Percentiles rank a stretch among this genome's conserved stretches.
Evolutionary conservation across 2,113 vertebrate genomes (phyloP).

Genomic region (Lasiurus borealis): DNA sequence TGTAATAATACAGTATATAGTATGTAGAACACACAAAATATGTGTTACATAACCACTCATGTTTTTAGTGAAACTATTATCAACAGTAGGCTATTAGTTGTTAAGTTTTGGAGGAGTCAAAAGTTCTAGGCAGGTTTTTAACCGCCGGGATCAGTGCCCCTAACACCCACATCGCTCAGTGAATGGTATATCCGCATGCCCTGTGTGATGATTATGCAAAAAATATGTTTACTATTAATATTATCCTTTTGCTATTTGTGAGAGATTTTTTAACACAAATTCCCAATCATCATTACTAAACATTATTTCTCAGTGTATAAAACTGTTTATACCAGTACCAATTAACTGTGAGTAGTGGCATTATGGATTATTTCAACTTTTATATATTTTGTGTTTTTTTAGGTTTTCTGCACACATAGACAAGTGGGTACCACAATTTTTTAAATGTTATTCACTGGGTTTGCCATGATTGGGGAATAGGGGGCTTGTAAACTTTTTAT

Average conservation of each 20-base stretch:
- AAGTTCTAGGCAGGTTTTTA: background rate
- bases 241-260: background rate
- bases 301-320: constrained; percentile 16
- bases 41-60: background rate
- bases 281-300: background rate
- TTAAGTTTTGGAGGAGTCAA: background rate
- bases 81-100: background rate
- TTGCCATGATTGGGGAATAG: constrained; percentile 31
- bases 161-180: background rate
- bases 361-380: background rate
- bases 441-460: constrained; percentile 69
- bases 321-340: background rate
- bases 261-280: background rate
- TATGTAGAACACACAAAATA: background rate
- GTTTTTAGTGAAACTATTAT: background rate
- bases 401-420: background rate
- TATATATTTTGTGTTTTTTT: background rate
- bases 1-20: too few relatives aligned
- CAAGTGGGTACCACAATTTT: background rate
- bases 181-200: too few relatives aligned
- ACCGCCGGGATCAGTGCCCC: background rate
- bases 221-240: background rate
- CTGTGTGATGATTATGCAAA: background rate
- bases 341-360: background rate
- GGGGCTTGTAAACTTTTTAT: background rate